Conservation (phyloP, 1,140 invertebrate genomes). For the Drosophila ananassae region DNA sequence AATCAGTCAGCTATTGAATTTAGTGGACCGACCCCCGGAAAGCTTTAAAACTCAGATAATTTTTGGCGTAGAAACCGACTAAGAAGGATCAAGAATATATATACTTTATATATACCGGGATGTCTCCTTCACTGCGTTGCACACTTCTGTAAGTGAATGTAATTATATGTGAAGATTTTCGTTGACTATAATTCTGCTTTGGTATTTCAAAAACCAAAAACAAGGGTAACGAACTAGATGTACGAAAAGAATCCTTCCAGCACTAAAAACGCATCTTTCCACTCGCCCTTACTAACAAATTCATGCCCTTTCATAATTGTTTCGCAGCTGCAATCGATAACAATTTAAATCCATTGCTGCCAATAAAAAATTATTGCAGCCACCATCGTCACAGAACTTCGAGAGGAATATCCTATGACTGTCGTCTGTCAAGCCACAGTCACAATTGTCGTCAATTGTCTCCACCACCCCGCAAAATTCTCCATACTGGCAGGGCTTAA, state of each 20-base stretch:
- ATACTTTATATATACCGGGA: too few species aligned
- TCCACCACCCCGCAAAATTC: neutral
- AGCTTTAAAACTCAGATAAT: too few species aligned
- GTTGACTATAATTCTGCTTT: too few species aligned
- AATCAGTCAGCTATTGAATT: too few species aligned
- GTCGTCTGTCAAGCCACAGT: neutral
- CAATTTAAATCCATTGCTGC: conserved; percentile 78
- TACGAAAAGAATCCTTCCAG: conserved; percentile 5
- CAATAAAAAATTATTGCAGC: conserved; percentile 79
- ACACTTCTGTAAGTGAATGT: too few species aligned
- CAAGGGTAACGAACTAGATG: neutral
- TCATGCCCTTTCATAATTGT: conserved; percentile 75
- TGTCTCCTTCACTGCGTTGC: too few species aligned
- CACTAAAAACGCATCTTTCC: conserved; percentile 12
- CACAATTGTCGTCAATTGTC: neutral
- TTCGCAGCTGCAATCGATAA: conserved; percentile 67
- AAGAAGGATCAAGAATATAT: too few species aligned
- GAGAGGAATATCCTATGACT: neutral
- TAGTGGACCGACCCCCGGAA: too few species aligned
- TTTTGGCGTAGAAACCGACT: too few species aligned
- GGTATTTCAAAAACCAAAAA: too few species aligned
- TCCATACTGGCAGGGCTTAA: conserved; percentile 31
- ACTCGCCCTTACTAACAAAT: conserved; percentile 9
- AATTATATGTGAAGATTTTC: too few species aligned
- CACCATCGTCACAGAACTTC: conserved; percentile 43